Evolutionary conservation across 2,113 vertebrate genomes (phyloP).

Genomic region (Chascanopsetta lugubris): DNA sequence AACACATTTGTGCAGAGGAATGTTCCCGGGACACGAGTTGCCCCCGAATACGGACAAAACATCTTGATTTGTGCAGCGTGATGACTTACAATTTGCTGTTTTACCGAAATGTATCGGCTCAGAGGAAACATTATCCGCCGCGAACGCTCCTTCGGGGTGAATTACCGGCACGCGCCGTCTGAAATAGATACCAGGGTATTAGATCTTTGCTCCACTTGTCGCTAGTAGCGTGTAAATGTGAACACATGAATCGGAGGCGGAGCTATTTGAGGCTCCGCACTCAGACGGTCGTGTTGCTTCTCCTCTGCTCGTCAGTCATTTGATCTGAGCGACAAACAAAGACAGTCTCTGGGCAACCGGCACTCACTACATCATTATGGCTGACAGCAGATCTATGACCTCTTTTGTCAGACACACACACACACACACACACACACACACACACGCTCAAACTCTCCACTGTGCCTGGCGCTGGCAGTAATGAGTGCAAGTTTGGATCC

Average conservation of each 20-base stretch:
- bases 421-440: constrained; percentile 7
- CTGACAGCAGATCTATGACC: constrained; percentile 36
- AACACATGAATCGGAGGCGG: neutral
- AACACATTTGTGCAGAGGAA: constrained; percentile 27
- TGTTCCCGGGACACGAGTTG: constrained; percentile 12
- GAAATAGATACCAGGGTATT: constrained; percentile 14
- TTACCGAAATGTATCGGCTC: constrained; percentile 15
- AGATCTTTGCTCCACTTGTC: constrained; percentile 1
- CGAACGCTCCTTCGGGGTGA: constrained; percentile 20
- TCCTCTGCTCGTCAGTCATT: constrained; percentile 52
- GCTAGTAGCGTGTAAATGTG: constrained; percentile 7
- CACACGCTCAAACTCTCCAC: neutral
- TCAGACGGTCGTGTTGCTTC: constrained; percentile 12
- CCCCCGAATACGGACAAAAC: constrained; percentile 6
- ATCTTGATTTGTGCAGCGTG: constrained; percentile 22
- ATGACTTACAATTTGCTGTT: constrained; percentile 29
- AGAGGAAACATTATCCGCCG: neutral
- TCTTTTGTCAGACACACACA: neutral
- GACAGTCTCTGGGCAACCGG: constrained; percentile 68
- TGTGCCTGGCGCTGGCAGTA: constrained; percentile 1
- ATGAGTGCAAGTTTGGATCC: constrained; percentile 35
- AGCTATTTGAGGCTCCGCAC: constrained; percentile 5
- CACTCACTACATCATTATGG: constrained; percentile 27
- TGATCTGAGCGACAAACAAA: constrained; percentile 54
- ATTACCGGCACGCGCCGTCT: constrained; percentile 2